phyloP scores from a whole-genome alignment of 2,113 vertebrate genomes.

The Hyperopisus bebe region DNA sequence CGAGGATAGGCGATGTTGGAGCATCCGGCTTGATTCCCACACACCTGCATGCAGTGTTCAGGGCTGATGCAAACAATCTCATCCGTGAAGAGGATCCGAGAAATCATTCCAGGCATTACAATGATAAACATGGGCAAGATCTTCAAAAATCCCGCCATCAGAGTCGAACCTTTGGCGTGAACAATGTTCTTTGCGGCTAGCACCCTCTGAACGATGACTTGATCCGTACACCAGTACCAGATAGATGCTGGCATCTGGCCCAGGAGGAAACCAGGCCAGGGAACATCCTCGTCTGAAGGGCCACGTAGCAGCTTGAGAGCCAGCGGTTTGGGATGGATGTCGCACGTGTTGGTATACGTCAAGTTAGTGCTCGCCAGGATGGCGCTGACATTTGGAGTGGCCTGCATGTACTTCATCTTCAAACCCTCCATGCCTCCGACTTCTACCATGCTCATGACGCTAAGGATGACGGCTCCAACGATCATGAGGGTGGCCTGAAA shows the following conservation, averaged over 20 bases:
- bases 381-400: constrained; percentile 79
- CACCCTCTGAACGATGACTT: constrained; percentile 95
- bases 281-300: constrained; percentile 85
- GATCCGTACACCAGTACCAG: constrained; percentile 98
- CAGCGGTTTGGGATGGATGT: constrained; percentile 77
- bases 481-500: constrained; percentile 90
- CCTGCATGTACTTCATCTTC: constrained; percentile 86
- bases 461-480: constrained; percentile 83
- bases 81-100: constrained; percentile 82
- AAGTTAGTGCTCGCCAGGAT: constrained; percentile 79
- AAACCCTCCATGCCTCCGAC: constrained; percentile 89
- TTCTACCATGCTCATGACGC: constrained; percentile 77
- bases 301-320: constrained; percentile 78
- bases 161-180: constrained; percentile 88
- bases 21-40: constrained; percentile 87
- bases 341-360: constrained; percentile 76
- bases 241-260: constrained; percentile 94
- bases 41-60: constrained; percentile 92
- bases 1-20: constrained; percentile 96
- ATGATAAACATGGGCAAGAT: constrained; percentile 96
- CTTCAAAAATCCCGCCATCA: constrained; percentile 94
- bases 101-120: constrained; percentile 96
- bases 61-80: constrained; percentile 92
- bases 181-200: constrained; percentile 90
- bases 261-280: constrained; percentile 92